Evolutionary conservation across 2,113 vertebrate species (phyloP).

Genomic region (Atrichornis clamosus): DNA sequence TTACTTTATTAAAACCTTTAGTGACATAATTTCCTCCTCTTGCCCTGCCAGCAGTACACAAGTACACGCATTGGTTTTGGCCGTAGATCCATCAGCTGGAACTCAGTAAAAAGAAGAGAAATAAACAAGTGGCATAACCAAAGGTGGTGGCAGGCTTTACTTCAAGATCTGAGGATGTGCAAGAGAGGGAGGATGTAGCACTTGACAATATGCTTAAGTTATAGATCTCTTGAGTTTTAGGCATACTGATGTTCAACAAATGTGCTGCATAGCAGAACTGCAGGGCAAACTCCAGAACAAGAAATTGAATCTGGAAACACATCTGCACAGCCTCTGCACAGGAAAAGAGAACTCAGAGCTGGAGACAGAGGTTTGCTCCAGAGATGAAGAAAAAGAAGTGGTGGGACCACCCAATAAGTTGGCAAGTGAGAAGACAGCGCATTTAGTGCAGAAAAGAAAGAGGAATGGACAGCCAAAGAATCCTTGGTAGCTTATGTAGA

Average conservation of each 20-base stretch:
- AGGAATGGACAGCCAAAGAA: not conserved
- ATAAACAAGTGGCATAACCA: not conserved
- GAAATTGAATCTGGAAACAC: not conserved
- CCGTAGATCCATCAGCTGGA: not conserved
- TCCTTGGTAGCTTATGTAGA: not conserved
- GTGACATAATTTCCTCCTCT: not conserved
- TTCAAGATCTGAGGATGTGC: not conserved
- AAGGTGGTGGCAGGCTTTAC: not conserved
- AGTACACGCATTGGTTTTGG: not conserved
- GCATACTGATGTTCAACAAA: not conserved
- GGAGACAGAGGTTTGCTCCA: not conserved
- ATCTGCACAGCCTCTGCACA: accelerated
- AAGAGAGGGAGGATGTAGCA: not conserved
- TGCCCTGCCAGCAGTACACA: not conserved
- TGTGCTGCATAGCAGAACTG: not conserved
- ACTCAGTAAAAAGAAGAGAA: not conserved
- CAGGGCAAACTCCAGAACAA: not conserved
- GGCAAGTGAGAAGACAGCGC: not conserved
- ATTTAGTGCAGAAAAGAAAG: not conserved
- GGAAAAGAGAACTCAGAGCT: not conserved
- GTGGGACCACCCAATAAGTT: not conserved
- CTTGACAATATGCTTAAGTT: not conserved
- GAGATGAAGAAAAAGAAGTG: not conserved
- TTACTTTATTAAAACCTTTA: not conserved
- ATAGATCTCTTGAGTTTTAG: not conserved